Base-by-base conservation (phyloP, 2,797 vertebrate genomes). In the Sitta carolinensis region DNA sequence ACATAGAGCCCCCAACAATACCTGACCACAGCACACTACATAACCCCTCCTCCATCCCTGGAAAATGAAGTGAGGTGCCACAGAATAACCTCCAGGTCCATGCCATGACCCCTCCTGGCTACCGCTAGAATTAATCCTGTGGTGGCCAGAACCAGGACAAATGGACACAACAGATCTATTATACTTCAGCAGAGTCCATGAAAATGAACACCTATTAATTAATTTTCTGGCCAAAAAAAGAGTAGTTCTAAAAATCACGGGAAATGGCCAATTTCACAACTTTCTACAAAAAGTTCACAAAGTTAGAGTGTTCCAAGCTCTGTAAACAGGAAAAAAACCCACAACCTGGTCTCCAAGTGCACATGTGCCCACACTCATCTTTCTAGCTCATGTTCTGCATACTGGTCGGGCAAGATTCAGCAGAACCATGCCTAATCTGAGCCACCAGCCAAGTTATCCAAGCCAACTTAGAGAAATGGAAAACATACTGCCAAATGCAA, bases 81-180 rank as follows among this genome's bases (percentile, higher is more conserved):
- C 13, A 64, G 18, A 77, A 47, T 1, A 77, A 64, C 40, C n/a
- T 23, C 13, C 0, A 0, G 18, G 9, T 42, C 58, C 25, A 7
- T 2, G 4, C 30, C 16, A 27, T 48, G 45, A 48, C 4, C 22
- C 26, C 16, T 48, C 34, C 47, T 13, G 34, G 34, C 40, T 42
- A 10, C 21, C 34, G 34, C 21, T 72, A 47, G 34, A 84, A 64
- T 59, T 34, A 70, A 34, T 55, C 20, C 38, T 27, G 12, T 12
- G 7, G 9, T 32, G 59, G 18, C 30, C 59, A 59, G 9, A 47
- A 47, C 19, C 16, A 54, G 26, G 22, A 66, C n/a, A 52, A 59
- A 78, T 1, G 8, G 16, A 17, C 11, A 58, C 16, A 76, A 75
- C 0, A 32, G 22, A 66, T 19, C 11, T 32, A 29, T 42, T 27